Conservation (phyloP, 2,888 invertebrate genomes). For the Parelbella ahira region DNA sequence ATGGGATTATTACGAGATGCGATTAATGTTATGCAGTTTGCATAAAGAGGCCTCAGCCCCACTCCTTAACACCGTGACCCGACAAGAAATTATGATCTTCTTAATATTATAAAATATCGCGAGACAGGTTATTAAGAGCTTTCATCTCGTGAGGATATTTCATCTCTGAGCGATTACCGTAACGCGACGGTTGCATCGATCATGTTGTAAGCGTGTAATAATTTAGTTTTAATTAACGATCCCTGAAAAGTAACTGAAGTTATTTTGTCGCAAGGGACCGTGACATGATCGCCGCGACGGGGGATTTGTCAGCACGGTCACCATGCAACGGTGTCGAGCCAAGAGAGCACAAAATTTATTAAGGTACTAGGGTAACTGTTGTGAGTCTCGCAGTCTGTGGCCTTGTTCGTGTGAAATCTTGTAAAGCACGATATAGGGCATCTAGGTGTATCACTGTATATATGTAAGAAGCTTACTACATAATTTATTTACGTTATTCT, state of each 20-base stretch:
- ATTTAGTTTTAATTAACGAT: conserved; percentile 14
- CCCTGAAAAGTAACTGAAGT: conserved; percentile 15
- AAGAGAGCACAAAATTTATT: too few relatives aligned
- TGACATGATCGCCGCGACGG: conserved; percentile 8
- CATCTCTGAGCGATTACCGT: conserved; percentile 11
- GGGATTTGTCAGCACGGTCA: conserved; percentile 9
- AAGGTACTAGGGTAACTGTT: too few relatives aligned
- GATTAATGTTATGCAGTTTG: conserved; percentile 57
- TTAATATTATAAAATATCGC: conserved; percentile 22
- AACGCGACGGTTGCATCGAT: conserved; percentile 9
- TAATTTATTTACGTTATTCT: too few relatives aligned
- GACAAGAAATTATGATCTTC: conserved; percentile 22
- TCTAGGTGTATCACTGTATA: too few relatives aligned
- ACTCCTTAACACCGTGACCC: conserved; percentile 39
- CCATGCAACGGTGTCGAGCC: neutral
- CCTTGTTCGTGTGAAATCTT: too few relatives aligned
- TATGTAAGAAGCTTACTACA: too few relatives aligned
- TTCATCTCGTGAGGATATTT: conserved; percentile 15
- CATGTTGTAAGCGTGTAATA: conserved; percentile 12
- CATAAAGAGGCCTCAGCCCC: conserved; percentile 43
- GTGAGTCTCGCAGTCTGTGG: too few relatives aligned
- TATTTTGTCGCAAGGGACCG: too few relatives aligned
- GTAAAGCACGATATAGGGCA: too few relatives aligned
- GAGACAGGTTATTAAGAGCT: conserved; percentile 22
- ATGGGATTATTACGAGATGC: conserved; percentile 61